These are phyloP conservation scores for Eilema caniola DNA, from an alignment of 2,888 invertebrate genomes.

Conservation along the genomic window DNA sequence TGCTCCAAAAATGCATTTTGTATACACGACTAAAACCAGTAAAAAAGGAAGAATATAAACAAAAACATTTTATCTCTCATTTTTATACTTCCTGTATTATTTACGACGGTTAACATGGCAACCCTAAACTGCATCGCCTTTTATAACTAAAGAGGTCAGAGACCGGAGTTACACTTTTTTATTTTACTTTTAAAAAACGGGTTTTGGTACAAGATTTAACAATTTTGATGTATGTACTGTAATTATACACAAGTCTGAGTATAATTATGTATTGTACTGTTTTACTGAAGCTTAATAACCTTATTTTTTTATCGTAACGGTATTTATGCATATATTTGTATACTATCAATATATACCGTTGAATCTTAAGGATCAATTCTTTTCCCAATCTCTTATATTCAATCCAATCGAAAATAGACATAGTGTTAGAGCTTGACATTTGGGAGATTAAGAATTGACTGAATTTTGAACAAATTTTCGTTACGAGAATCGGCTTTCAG, in stretches of 20 bases:
- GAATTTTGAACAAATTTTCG: too few species aligned
- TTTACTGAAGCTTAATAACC: not conserved
- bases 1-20: not conserved
- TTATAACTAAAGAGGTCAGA: constrained; percentile 29
- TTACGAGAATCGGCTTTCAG: too few species aligned
- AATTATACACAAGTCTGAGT: not conserved
- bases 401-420: too few species aligned
- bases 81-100: not conserved
- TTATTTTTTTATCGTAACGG: not conserved
- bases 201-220: constrained; percentile 15
- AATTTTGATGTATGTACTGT: not conserved
- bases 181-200: constrained; percentile 13
- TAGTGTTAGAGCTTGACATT: too few species aligned
- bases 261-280: not conserved
- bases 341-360: too few species aligned
- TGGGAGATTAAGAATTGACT: too few species aligned
- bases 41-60: not conserved
- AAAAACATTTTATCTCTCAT: not conserved
- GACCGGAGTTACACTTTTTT: constrained; percentile 23
- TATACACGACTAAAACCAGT: not conserved
- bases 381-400: too few species aligned
- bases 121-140: constrained; percentile 34
- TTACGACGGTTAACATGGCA: constrained; percentile 10
- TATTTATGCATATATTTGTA: not conserved
- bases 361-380: too few species aligned